phyloP scores from a whole-genome alignment of 1,140 invertebrate species.

The Aplysia californica region DNA sequence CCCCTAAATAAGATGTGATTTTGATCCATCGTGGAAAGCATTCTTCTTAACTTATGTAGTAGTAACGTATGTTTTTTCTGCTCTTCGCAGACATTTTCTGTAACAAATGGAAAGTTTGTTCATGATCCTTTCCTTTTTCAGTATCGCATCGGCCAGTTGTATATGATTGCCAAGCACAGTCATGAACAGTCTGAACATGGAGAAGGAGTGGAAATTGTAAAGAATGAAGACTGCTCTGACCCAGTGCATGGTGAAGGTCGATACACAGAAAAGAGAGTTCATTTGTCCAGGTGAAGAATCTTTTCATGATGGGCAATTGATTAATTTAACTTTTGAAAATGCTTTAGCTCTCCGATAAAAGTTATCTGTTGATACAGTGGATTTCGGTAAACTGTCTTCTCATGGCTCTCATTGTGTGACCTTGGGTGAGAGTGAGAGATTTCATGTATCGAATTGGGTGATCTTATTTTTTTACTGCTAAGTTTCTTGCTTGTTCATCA shows the following conservation, averaged over 20 bases:
- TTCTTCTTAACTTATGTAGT: background rate
- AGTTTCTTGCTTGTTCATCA: no score
- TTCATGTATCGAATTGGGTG: no score
- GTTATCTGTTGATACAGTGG: no score
- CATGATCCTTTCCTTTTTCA: constrained; percentile 63
- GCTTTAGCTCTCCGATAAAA: no score
- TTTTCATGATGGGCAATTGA: background rate
- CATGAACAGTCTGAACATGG: constrained; percentile 89
- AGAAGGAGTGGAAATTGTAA: constrained; percentile 92
- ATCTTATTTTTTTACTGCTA: no score
- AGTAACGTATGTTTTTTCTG: background rate
- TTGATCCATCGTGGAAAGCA: background rate
- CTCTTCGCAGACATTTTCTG: background rate
- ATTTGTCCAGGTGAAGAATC: constrained; percentile 81
- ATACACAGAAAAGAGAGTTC: constrained; percentile 91
- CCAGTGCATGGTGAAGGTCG: constrained; percentile 84
- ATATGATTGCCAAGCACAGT: constrained; percentile 95
- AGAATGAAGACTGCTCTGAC: constrained; percentile 84
- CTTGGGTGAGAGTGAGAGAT: no score
- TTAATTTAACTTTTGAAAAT: no score
- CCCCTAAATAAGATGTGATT: background rate
- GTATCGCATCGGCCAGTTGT: constrained; percentile 92
- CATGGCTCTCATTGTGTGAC: no score
- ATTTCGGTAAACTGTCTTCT: no score
- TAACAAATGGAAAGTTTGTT: background rate